Evolutionary conservation across 2,888 invertebrate species (phyloP).

Genomic region (Loripinus fragilis): DNA sequence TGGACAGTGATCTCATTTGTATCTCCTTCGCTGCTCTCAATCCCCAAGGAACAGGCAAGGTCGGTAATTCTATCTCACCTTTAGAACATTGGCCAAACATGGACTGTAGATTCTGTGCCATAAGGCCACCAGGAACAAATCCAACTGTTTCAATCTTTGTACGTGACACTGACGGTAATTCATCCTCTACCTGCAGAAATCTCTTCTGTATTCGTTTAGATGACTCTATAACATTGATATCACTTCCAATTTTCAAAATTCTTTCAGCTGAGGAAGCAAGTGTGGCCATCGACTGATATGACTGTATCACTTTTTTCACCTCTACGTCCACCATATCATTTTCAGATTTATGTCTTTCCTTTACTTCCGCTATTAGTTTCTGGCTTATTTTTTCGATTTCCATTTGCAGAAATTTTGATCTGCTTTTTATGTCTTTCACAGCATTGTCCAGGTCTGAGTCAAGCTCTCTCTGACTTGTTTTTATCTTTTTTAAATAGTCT

Average conservation of each 20-base stretch:
- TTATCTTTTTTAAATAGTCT: constrained; percentile 58
- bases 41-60: constrained; percentile 66
- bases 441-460: constrained; percentile 61
- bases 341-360: constrained; percentile 58
- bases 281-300: constrained; percentile 58
- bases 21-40: constrained; percentile 62
- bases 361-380: constrained; percentile 56
- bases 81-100: constrained; percentile 65
- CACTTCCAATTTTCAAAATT: constrained; percentile 62
- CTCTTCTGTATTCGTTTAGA: constrained; percentile 61
- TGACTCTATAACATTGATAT: constrained; percentile 59
- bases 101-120: constrained; percentile 53
- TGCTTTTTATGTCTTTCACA: constrained; percentile 57
- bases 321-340: constrained; percentile 56
- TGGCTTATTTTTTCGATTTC: constrained; percentile 66
- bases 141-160: constrained; percentile 58
- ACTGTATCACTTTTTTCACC: constrained; percentile 43
- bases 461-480: constrained; percentile 55
- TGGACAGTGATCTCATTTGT: constrained; percentile 60
- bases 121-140: constrained; percentile 60
- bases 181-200: constrained; percentile 65
- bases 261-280: constrained; percentile 62
- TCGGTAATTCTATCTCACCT: constrained; percentile 62
- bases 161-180: constrained; percentile 53
- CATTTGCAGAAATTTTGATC: constrained; percentile 59